A percentile compares a stretch with the other conserved stretches of the same genome.
phyloP scores from a whole-genome alignment of 2,888 invertebrate species.

The Drosophila sordidapex region DNA sequence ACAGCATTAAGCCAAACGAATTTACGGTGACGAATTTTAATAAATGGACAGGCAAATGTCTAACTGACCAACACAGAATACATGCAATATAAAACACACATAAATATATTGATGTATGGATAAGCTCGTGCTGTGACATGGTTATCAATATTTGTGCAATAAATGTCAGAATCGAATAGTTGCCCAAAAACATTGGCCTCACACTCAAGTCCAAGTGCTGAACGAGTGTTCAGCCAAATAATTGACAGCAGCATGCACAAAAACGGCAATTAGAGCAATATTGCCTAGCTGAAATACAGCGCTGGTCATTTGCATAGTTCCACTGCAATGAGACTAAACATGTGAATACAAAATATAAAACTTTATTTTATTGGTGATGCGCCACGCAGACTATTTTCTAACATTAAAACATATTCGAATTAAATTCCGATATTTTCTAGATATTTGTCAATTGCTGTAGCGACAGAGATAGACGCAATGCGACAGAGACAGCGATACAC shows the following conservation, averaged over 20 bases:
- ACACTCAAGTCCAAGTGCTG: conserved; percentile 38
- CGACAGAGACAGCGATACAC: neutral
- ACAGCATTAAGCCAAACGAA: conserved; percentile 16
- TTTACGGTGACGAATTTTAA: conserved; percentile 71
- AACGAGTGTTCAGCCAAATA: conserved; percentile 34
- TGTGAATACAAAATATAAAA: no score
- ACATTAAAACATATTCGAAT: neutral
- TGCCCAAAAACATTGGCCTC: conserved; percentile 50
- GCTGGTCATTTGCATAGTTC: neutral
- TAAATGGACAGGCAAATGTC: conserved; percentile 54
- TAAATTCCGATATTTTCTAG: neutral
- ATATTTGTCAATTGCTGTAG: conserved; percentile 12
- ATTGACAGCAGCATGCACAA: conserved; percentile 63
- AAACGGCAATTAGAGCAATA: conserved; percentile 58
- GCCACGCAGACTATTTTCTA: neutral
- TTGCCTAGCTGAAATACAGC: conserved; percentile 31
- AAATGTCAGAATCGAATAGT: conserved; percentile 63
- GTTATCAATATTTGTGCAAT: conserved; percentile 59
- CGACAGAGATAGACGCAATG: neutral
- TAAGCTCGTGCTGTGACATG: conserved; percentile 3
- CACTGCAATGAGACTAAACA: neutral
- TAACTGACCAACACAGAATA: conserved; percentile 39
- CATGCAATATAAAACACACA: neutral
- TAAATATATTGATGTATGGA: neutral
- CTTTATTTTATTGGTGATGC: neutral